These are phyloP conservation scores for Zootoca vivipara DNA, from an alignment of 2,113 vertebrate species.

Conservation along the genomic window DNA sequence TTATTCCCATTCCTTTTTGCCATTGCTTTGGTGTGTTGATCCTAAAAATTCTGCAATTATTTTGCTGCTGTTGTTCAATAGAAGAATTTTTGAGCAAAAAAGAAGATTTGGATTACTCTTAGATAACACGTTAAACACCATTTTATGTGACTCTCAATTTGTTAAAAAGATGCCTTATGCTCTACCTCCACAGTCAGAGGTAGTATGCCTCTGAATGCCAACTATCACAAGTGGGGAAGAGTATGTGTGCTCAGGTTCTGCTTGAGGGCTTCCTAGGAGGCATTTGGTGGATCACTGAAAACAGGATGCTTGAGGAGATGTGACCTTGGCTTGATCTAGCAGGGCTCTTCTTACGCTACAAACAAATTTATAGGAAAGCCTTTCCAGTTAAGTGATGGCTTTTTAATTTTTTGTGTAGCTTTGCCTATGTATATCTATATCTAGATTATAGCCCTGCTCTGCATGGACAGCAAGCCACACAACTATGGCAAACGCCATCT, in stretches of 20 bases:
- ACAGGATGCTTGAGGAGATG: too few relatives aligned
- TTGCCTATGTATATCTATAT: too few relatives aligned
- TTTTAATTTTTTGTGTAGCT: background rate
- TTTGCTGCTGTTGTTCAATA: background rate
- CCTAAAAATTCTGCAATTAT: background rate
- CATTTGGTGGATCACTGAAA: too few relatives aligned
- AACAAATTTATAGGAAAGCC: background rate
- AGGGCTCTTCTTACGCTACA: background rate
- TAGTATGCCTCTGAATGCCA: too few relatives aligned
- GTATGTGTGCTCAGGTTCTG: too few relatives aligned
- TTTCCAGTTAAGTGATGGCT: background rate
- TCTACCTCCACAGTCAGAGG: too few relatives aligned
- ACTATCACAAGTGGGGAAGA: too few relatives aligned
- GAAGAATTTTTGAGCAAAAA: background rate
- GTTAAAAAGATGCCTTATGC: background rate
- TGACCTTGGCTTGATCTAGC: background rate
- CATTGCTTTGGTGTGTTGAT: background rate
- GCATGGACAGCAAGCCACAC: background rate
- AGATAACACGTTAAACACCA: background rate
- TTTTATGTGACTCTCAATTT: background rate
- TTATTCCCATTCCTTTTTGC: slow-evolving; percentile 3
- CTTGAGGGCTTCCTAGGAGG: too few relatives aligned
- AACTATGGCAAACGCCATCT: background rate
- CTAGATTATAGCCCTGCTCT: background rate
- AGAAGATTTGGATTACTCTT: background rate